Percentiles rank a stretch among this genome's conserved stretches.
Conservation (phyloP, 2,113 vertebrate species). For the Chamaea fasciata region DNA sequence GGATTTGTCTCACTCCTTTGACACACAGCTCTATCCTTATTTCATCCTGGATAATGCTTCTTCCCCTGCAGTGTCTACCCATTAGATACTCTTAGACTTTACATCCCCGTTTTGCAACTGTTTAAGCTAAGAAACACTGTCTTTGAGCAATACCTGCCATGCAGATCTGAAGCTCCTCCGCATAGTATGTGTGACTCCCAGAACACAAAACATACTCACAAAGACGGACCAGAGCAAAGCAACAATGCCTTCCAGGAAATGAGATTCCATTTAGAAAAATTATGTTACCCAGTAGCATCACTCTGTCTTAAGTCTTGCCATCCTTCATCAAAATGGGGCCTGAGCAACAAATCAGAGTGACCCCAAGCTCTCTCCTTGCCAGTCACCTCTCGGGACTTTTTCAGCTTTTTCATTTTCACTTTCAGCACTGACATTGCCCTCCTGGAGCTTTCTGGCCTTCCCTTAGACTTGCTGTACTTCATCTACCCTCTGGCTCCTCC, state of each 20-base stretch:
- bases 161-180: background rate
- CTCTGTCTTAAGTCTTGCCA: background rate
- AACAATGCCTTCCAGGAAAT: background rate
- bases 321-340: background rate
- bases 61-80: background rate
- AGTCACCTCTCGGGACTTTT: background rate
- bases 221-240: background rate
- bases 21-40: background rate
- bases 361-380: background rate
- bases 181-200: background rate
- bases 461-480: background rate
- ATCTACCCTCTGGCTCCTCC: background rate
- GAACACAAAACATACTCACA: background rate
- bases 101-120: background rate
- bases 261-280: background rate
- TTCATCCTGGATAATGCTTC: background rate
- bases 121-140: background rate
- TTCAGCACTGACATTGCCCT: background rate
- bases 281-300: background rate
- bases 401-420: background rate
- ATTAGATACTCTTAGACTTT: background rate
- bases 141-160: background rate
- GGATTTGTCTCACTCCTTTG: background rate
- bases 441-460: background rate
- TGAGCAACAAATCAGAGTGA: background rate